Base-by-base conservation (phyloP, 2,797 vertebrate genomes). In the Nothura maculosa region DNA sequence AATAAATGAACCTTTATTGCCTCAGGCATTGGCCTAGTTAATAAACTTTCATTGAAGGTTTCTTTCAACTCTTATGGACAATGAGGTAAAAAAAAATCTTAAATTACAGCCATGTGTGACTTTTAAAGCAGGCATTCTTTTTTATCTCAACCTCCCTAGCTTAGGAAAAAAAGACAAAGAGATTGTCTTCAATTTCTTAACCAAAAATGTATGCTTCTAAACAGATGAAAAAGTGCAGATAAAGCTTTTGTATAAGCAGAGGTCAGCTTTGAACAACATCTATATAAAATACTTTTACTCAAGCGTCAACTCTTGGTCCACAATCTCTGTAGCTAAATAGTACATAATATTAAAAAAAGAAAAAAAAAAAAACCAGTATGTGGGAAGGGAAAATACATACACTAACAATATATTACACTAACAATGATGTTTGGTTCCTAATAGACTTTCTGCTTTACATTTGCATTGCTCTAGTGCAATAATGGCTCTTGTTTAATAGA, bases 101-200 rank as follows among this genome's bases (percentile, higher is more conserved):
- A 98, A 98, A 98, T 98, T 98, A 98, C 98, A 98, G 98, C 98
- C 98, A 98, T 98, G 98, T 98, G 98, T 98, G 98, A 98, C 97
- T 98, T 98, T 98, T 98, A 98, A 98, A 97, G 97, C 96, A 97
- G 93, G 95, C 97, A 96, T 98, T 98, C 97, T 97, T 98, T 98
- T 98, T 98, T 98, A 98, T 98, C 98, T 98, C 97, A 97, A 96
- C 97, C 96, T 98, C 96, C 95, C 75, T 81, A 97, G 96, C 95
- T 97, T 91, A 96, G 83, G 87, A 96, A 97, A 48, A 82, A 96
- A 97, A 93, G 95, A 95, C 97, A 97, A 98, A 98, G 94, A 97
- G 96, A 98, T 97, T 98, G 96, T 98, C 97, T 98, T 97, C 96
- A 60, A 91, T 97, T 97, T 97, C 97, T 97, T 98, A 98, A 98